These are phyloP conservation scores for Sussaba pulchella DNA, from an alignment of 2,888 invertebrate genomes.

Conservation along the genomic window DNA sequence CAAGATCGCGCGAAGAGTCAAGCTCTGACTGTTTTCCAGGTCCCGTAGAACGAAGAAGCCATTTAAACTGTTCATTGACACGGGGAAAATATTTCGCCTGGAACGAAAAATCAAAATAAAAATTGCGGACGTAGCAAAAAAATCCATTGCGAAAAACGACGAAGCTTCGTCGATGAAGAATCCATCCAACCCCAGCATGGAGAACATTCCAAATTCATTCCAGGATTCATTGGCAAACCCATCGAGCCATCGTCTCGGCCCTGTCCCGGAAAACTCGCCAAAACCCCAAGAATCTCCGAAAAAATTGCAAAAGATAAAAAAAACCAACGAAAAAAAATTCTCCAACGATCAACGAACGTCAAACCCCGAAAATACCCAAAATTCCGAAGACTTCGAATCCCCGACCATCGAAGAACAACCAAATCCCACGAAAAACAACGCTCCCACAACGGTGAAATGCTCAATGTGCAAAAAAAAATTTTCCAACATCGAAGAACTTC, in stretches of 20 bases:
- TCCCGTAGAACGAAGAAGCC: constrained; percentile 77
- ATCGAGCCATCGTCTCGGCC: background rate
- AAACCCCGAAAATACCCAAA: background rate
- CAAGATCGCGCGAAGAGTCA: constrained; percentile 72
- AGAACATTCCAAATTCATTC: background rate
- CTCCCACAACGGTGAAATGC: constrained; percentile 56
- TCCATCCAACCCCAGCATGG: constrained; percentile 8
- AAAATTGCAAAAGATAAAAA: background rate
- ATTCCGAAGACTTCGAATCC: constrained; percentile 11
- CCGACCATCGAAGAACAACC: constrained; percentile 1
- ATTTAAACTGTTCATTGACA: constrained; percentile 78
- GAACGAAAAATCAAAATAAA: constrained; percentile 46
- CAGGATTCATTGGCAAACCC: constrained; percentile 1
- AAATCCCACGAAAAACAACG: constrained; percentile 28
- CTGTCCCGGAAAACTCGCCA: background rate
- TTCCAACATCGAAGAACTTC: constrained; percentile 31
- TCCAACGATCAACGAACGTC: background rate
- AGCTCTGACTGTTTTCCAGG: constrained; percentile 82
- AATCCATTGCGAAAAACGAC: constrained; percentile 52
- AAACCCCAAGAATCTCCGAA: background rate
- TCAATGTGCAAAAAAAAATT: constrained; percentile 45
- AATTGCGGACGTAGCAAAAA: constrained; percentile 21
- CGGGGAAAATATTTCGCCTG: constrained; percentile 76
- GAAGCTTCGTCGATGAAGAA: constrained; percentile 71
- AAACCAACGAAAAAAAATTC: background rate